These are phyloP conservation scores for Mungos mungo DNA, from an alignment of 2,113 vertebrate genomes.

Conservation along the genomic window DNA sequence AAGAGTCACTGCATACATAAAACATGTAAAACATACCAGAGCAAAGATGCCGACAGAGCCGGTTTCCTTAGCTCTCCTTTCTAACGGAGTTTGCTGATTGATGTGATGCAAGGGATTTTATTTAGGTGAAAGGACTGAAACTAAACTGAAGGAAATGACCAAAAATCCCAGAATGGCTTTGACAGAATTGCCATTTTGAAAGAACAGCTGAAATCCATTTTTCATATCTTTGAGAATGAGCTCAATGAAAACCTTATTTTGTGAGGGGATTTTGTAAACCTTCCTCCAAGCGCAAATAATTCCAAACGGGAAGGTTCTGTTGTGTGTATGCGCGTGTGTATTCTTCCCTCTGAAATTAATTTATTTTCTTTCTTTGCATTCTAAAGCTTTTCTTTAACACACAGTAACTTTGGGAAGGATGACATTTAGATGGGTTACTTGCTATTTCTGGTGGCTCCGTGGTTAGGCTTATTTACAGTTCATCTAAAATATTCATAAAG, in stretches of 20 bases:
- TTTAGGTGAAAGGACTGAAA: constrained; percentile 45
- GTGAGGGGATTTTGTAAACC: constrained; percentile 73
- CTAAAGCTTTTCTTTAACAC: constrained; percentile 48
- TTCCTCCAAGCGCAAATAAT: constrained; percentile 73
- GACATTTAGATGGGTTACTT: not conserved
- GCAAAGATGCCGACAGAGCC: not conserved
- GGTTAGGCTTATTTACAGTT: constrained; percentile 57
- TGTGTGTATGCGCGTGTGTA: constrained; percentile 45
- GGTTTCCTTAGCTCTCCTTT: constrained; percentile 45
- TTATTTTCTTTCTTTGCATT: constrained; percentile 76
- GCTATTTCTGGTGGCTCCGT: constrained; percentile 49
- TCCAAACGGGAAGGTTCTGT: constrained; percentile 67
- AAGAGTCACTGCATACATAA: not conserved
- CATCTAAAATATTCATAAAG: constrained; percentile 49
- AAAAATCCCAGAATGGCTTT: constrained; percentile 64
- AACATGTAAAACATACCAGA: constrained; percentile 1
- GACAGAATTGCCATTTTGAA: constrained; percentile 68
- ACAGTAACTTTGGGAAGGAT: constrained; percentile 45
- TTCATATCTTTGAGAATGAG: constrained; percentile 60
- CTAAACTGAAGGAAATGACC: constrained; percentile 63
- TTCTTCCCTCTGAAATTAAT: constrained; percentile 77
- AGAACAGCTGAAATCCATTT: constrained; percentile 66
- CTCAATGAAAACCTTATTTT: constrained; percentile 69
- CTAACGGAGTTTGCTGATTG: constrained; percentile 44
- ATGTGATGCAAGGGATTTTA: constrained; percentile 53